These are phyloP conservation scores for Bombus breviceps DNA, from an alignment of 1,140 invertebrate species.

Conservation along the genomic window DNA sequence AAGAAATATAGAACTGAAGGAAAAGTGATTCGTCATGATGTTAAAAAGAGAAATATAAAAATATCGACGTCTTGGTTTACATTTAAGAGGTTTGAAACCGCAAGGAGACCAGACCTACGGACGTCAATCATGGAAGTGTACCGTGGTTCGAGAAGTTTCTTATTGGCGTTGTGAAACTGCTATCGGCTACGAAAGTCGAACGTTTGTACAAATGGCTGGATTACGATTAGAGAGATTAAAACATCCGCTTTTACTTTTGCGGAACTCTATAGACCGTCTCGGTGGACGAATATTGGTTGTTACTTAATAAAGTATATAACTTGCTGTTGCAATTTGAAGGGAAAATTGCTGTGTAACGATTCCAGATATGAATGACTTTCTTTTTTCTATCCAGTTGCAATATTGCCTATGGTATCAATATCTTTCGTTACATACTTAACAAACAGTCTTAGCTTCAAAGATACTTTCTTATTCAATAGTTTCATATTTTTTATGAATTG, in stretches of 20 bases:
- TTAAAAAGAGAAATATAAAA: not conserved
- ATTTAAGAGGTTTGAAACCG: conserved; percentile 9
- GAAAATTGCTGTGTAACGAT: not conserved
- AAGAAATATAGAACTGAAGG: not conserved
- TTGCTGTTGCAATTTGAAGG: no score
- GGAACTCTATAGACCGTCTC: not conserved
- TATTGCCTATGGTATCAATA: not conserved
- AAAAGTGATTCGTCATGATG: not conserved
- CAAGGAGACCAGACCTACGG: not conserved
- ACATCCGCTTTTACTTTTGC: not conserved
- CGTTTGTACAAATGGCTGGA: conserved; percentile 48
- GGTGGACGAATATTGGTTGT: not conserved
- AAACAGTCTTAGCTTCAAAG: not conserved
- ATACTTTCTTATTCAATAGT: not conserved
- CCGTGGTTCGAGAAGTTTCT: conserved; percentile 5
- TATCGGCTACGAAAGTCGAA: conserved; percentile 10
- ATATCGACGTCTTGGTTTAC: not conserved
- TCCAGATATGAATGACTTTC: not conserved
- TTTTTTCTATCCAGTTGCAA: not conserved
- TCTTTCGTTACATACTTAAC: not conserved
- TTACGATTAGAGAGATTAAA: conserved; percentile 17
- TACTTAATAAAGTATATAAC: not conserved
- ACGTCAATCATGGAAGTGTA: not conserved
- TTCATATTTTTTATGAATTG: not conserved
- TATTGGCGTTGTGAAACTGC: conserved; percentile 28